These are phyloP conservation scores for Habroteleia sp. DNA, from an alignment of 2,888 invertebrate species.

Conservation along the genomic window DNA sequence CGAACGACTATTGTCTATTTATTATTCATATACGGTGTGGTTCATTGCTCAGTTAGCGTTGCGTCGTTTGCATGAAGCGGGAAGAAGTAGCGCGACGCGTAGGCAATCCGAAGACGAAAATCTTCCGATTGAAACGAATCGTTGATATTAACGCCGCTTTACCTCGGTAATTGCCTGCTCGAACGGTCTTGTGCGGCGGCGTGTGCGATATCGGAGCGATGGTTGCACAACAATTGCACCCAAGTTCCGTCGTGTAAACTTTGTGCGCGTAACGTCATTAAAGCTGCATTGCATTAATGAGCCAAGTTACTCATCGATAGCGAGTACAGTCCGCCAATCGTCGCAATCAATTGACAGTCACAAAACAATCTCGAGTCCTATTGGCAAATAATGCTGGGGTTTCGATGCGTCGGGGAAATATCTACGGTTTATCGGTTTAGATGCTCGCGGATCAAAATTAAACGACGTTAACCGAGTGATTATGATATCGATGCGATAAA, in stretches of 20 bases:
- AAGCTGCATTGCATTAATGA: constrained; percentile 13
- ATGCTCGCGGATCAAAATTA: not conserved
- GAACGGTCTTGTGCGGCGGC: not conserved
- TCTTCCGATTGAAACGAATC: not conserved
- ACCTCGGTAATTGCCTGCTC: not conserved
- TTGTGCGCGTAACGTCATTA: constrained; percentile 19
- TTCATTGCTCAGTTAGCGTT: constrained; percentile 20
- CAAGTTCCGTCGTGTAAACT: constrained; percentile 4
- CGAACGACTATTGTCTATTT: constrained; percentile 28
- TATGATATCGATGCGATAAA: not conserved
- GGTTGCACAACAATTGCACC: constrained; percentile 22
- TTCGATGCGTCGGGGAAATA: constrained; percentile 2
- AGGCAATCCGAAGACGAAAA: not conserved
- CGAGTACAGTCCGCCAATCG: constrained; percentile 4
- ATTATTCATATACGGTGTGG: constrained; percentile 30
- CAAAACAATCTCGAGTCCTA: constrained; percentile 13
- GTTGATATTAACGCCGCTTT: constrained; percentile 1
- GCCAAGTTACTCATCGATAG: constrained; percentile 20
- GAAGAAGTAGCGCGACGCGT: constrained; percentile 13
- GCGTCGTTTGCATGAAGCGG: constrained; percentile 1
- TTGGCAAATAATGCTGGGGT: constrained; percentile 9
- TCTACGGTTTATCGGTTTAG: not conserved
- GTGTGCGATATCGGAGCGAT: not conserved
- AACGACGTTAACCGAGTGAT: constrained; percentile 2
- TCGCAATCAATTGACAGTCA: constrained; percentile 14